These are phyloP conservation scores for Muscidifurax raptorellus DNA, from an alignment of 1,140 invertebrate genomes.

Conservation along the genomic window DNA sequence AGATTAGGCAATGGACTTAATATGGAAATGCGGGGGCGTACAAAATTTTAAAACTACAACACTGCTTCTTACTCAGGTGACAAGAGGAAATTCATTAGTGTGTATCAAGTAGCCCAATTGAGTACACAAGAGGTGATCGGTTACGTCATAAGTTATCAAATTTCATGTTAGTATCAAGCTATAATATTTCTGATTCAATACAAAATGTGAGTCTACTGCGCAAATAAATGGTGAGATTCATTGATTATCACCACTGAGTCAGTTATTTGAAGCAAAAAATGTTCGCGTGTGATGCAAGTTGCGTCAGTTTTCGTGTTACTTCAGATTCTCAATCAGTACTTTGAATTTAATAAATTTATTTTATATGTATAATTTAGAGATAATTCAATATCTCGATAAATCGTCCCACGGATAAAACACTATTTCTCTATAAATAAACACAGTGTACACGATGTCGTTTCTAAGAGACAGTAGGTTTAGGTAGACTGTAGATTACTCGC, in stretches of 20 bases:
- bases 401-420: slow-evolving; percentile 55
- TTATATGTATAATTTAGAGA: not conserved
- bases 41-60: slow-evolving; percentile 11
- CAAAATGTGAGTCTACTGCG: not conserved
- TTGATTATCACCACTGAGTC: not conserved
- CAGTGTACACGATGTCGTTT: slow-evolving; percentile 70
- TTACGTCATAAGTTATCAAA: not conserved
- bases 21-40: not conserved
- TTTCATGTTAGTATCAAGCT: slow-evolving; percentile 9
- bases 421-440: slow-evolving; percentile 63
- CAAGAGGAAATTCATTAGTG: not conserved
- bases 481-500: slow-evolving; percentile 75
- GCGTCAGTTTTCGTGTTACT: not conserved
- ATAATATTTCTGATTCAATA: slow-evolving; percentile 7
- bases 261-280: slow-evolving; percentile 15
- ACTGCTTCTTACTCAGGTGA: slow-evolving; percentile 24
- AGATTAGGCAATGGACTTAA: not conserved
- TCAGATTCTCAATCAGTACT: not conserved
- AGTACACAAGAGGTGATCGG: not conserved
- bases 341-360: not conserved
- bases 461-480: slow-evolving; percentile 71
- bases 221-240: not conserved
- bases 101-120: slow-evolving; percentile 2
- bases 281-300: slow-evolving; percentile 21
- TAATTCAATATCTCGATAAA: slow-evolving; percentile 40